Base-by-base conservation (phyloP, 2,888 invertebrate genomes). In the Dolichomitus sp. region DNA sequence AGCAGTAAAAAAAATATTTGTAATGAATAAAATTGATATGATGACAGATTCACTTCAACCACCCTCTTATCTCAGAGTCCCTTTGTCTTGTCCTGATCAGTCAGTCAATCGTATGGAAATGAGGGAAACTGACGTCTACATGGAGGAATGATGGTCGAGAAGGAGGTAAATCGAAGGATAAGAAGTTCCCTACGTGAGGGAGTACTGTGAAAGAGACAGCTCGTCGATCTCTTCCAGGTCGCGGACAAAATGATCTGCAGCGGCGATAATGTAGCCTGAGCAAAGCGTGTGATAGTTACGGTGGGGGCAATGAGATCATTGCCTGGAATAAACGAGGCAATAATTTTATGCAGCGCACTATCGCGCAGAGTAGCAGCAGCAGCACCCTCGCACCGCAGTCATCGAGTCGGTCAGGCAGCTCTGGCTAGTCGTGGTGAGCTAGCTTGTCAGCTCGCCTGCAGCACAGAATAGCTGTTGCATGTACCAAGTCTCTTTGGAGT, bases 261-360 rank as follows among this genome's bases (percentile, higher is more conserved):
- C 59, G 37, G 66, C 37, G 79, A 79, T 79, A 69, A 59, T 74
- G 63, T 30, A 54, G 33, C 42, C 42, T 37, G 23, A 12, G 65
- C 57, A 50, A 52, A 52, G 45, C 33, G 61, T 63, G 52, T n/a
- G 17, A 30, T 30, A 63, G 72, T 68, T 61, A 75, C 33, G 81
- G 79, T 33, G 82, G 79, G 84, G 87, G 89, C 92, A 92, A 93
- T 93, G 93, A 93, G 92, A 93, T 93, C 93, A 93, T 91, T 91
- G 91, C 93, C 88, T 90, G 89, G 88, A 92, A 93, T 93, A 93
- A 91, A 90, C 90, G 90, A 91, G 88, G 91, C 90, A 92, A 92
- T 92, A 92, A 91, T 92, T 92, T 92, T 89, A 90, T 92, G 88
- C 90, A 88, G 83, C 84, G 81, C 76, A 70, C 61, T 83, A 75